Base-by-base conservation (phyloP, 2,113 vertebrate species). In the Cygnus atratus region DNA sequence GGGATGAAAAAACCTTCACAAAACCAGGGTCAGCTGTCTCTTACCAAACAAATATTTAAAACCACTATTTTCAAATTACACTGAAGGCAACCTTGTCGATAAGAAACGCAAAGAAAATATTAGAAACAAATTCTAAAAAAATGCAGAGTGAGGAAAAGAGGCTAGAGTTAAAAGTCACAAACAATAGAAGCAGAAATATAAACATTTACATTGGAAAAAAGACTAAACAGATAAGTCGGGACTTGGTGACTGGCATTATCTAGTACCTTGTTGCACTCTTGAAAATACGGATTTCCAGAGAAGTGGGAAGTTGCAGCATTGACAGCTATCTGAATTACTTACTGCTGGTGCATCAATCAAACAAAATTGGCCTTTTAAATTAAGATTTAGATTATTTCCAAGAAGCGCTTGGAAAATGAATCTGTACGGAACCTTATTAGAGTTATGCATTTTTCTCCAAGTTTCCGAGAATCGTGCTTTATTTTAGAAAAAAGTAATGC, bases 151-250 rank as follows among this genome's bases (percentile, higher is more conserved):
- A 57, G 67, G 93, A 71, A 95, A 85, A 97, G 80, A 66, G 84
- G 92, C 62, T 74, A 35, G 90, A 94, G 90, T 89, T 91, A 94
- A 95, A 96, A 93, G 88, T 87, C 86, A 55, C 88, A 93, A 96
- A 96, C 89, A 95, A 94, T 31, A 94, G 92, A 67, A 95, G 92
- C 84, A 91, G 96, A 94, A 97, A 97, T 91, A 97, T 97, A 98
- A 98, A 98, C 91, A 96, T 96, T 97, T 92, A 96, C 95, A 93
- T 91, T 97, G 87, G 83, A 77, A 96, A 90, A 91, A 95, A 98
- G 97, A 96, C 98, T 97, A 97, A 98, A 97, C 97, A 98, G 97
- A 97, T 98, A 98, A 98, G 97, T 90, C 95, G 94, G 61, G 96
- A 95, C 97, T 98, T 96, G 97, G 87, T 96, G 90, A 75, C 65